A percentile compares a stretch with the other conserved stretches of the same genome.
These are phyloP conservation scores for Entelurus aequoreus DNA, from an alignment of 2,113 vertebrate species.

Conservation along the genomic window DNA sequence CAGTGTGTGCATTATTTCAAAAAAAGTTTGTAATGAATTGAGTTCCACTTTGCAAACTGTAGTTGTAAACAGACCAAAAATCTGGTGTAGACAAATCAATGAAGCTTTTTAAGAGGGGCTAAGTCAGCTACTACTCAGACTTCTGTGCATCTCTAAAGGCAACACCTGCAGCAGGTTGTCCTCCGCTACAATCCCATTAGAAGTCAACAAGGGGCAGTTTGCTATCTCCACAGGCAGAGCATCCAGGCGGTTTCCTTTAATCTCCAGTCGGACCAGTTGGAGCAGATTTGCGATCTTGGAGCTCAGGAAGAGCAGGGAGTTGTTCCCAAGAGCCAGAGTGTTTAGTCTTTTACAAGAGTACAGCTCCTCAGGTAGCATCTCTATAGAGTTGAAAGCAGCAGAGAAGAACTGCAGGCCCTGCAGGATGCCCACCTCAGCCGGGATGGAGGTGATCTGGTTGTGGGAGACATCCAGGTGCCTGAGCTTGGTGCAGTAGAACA, in stretches of 20 bases:
- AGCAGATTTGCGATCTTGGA: conserved; percentile 66
- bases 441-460: conserved; percentile 76
- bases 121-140: conserved; percentile 37
- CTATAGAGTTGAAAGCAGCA: conserved; percentile 77
- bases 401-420: conserved; percentile 79
- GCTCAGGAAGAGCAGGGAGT: conserved; percentile 72
- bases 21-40: no score
- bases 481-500: conserved; percentile 79
- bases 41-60: no score
- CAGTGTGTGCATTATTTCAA: no score
- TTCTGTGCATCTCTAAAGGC: conserved; percentile 68
- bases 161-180: conserved; percentile 73
- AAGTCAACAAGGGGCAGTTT: conserved; percentile 68
- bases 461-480: conserved; percentile 82
- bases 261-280: conserved; percentile 74
- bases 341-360: conserved; percentile 81
- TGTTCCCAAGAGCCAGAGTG: conserved; percentile 74
- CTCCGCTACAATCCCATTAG: conserved; percentile 72
- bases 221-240: conserved; percentile 74
- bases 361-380: conserved; percentile 79
- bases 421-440: conserved; percentile 76
- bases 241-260: conserved; percentile 81
- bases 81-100: not conserved
- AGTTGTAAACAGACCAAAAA: not conserved
- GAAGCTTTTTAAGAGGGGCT: not conserved